Evolutionary conservation across 53 echinoderm and acorn worm species (phyloP).

Genomic region (Luidia sarsii): DNA sequence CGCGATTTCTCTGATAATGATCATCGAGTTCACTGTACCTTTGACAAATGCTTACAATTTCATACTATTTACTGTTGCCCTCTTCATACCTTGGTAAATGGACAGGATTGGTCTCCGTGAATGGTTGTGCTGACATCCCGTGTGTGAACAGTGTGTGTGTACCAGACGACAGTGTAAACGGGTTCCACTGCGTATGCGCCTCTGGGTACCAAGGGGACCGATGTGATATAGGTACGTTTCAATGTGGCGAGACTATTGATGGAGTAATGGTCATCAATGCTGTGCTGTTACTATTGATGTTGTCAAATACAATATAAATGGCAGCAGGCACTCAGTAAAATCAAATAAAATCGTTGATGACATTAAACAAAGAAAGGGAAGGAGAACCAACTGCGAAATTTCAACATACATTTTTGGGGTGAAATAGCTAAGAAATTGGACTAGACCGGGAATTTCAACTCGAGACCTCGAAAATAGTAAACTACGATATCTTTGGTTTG

Average conservation of each 20-base stretch:
- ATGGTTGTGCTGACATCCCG: neutral
- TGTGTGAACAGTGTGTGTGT: neutral
- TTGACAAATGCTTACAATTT: neutral
- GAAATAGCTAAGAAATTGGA: no score
- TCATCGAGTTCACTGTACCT: neutral
- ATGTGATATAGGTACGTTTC: neutral
- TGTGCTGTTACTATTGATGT: no score
- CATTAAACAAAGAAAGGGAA: no score
- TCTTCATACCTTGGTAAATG: neutral
- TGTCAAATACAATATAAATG: no score
- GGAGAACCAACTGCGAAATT: no score
- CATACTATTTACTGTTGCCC: neutral
- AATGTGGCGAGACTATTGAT: neutral
- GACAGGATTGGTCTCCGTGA: neutral
- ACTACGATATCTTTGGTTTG: no score
- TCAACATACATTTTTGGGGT: no score
- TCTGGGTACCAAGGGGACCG: neutral
- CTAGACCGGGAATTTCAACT: no score
- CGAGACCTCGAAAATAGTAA: no score
- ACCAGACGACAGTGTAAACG: neutral
- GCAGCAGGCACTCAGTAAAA: no score
- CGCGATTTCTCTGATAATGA: neutral
- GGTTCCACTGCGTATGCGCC: neutral
- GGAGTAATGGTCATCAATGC: neutral
- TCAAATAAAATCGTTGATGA: no score